Conservation (phyloP, 2,888 invertebrate species). For the Noctua janthe region DNA sequence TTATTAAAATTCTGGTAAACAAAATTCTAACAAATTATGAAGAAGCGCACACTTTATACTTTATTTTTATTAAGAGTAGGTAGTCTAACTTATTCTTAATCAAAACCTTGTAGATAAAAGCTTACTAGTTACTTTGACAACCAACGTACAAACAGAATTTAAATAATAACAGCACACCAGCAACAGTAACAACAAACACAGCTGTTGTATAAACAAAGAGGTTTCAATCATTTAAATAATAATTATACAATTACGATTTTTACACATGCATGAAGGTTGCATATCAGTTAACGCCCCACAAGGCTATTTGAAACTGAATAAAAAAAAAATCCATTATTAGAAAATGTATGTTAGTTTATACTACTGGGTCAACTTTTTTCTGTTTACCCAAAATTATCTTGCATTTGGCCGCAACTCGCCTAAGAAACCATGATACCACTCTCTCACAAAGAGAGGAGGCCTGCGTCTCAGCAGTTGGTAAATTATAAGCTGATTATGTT, state of each 20-base stretch:
- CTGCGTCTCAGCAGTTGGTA: neutral
- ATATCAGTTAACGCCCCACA: constrained; percentile 9
- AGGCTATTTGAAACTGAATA: constrained; percentile 13
- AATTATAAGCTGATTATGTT: neutral
- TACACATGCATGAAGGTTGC: constrained; percentile 37
- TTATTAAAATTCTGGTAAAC: no score
- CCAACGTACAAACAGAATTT: neutral
- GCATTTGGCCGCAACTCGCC: neutral
- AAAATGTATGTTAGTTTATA: neutral
- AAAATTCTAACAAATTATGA: constrained; percentile 1
- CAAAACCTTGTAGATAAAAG: neutral
- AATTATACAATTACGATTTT: constrained; percentile 23
- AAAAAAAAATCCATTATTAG: constrained; percentile 18
- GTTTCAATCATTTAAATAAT: constrained; percentile 15
- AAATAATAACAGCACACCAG: constrained; percentile 3
- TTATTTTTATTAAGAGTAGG: no score
- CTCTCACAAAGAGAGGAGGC: neutral
- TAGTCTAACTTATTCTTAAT: neutral
- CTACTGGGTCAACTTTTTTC: neutral
- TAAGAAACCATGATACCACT: neutral
- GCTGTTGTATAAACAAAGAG: constrained; percentile 12
- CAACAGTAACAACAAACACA: constrained; percentile 25
- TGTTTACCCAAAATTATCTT: neutral
- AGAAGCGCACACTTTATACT: neutral
- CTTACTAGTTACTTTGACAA: constrained; percentile 2